phyloP scores from a whole-genome alignment of 2,888 invertebrate genomes.

The Aleiodes leptofemur region DNA sequence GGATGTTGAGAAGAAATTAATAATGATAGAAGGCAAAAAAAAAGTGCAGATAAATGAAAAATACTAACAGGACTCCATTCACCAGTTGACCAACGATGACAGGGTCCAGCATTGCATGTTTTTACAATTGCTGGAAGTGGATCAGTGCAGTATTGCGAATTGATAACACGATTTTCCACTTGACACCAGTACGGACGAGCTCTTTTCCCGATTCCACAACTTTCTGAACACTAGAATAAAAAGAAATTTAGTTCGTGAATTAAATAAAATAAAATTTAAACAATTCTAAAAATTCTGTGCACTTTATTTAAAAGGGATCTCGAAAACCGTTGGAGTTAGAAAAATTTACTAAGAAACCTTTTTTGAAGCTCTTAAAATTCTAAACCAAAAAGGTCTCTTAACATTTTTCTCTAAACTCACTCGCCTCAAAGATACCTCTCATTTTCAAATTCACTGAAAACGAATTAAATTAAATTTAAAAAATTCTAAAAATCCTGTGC shows the following conservation, averaged over 20 bases:
- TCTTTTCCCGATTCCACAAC: conserved; percentile 80
- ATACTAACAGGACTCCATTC: conserved; percentile 76
- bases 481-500: not conserved
- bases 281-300: not conserved
- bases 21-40: not conserved
- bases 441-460: conserved; percentile 73
- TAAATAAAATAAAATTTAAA: not conserved
- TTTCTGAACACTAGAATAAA: conserved; percentile 79
- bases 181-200: conserved; percentile 78
- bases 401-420: too few relatives aligned
- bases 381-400: too few relatives aligned
- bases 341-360: too few relatives aligned
- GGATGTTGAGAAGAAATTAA: conserved; percentile 6
- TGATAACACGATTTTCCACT: conserved; percentile 76
- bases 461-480: not conserved
- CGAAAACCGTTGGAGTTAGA: too few relatives aligned
- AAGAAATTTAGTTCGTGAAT: not conserved
- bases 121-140: conserved; percentile 69
- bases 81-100: conserved; percentile 78
- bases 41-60: not conserved
- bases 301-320: not conserved
- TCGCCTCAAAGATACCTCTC: too few relatives aligned
- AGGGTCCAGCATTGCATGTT: conserved; percentile 75
- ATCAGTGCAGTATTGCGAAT: conserved; percentile 72
- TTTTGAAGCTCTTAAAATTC: not conserved